Conservation (phyloP, 2,888 invertebrate genomes). For the Sesia apiformis region DNA sequence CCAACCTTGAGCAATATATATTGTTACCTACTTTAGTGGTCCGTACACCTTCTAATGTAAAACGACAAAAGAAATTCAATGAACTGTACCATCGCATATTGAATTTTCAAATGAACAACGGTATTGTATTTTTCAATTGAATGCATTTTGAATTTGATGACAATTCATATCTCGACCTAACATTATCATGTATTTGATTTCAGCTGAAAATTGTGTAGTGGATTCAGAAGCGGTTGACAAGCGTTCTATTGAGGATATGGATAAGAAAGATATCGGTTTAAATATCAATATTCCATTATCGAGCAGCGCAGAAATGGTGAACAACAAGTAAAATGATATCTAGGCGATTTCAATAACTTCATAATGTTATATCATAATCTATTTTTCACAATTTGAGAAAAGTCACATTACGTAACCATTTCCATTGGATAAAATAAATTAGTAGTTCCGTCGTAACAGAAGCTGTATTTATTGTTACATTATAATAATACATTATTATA, state of each 20-base stretch:
- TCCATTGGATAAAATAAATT: too few relatives aligned
- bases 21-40: conserved; percentile 57
- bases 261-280: conserved; percentile 44
- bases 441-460: too few relatives aligned
- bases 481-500: too few relatives aligned
- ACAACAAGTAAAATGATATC: too few relatives aligned
- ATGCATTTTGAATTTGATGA: too few relatives aligned
- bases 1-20: conserved; percentile 57
- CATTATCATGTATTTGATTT: conserved; percentile 9
- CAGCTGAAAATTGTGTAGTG: conserved; percentile 22
- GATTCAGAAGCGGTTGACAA: conserved; percentile 7
- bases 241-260: conserved; percentile 7
- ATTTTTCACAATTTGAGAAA: too few relatives aligned
- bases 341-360: too few relatives aligned
- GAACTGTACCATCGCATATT: conserved; percentile 60
- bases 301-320: conserved; percentile 18
- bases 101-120: conserved; percentile 40
- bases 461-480: too few relatives aligned
- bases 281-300: conserved; percentile 47
- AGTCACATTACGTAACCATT: too few relatives aligned
- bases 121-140: conserved; percentile 15
- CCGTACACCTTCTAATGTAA: conserved; percentile 58
- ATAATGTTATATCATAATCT: too few relatives aligned
- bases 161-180: too few relatives aligned
- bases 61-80: conserved; percentile 60